Percentiles rank a stretch among this genome's conserved stretches.
Evolutionary conservation across 2,113 vertebrate genomes (phyloP).

Genomic region (Helogale parvula): DNA sequence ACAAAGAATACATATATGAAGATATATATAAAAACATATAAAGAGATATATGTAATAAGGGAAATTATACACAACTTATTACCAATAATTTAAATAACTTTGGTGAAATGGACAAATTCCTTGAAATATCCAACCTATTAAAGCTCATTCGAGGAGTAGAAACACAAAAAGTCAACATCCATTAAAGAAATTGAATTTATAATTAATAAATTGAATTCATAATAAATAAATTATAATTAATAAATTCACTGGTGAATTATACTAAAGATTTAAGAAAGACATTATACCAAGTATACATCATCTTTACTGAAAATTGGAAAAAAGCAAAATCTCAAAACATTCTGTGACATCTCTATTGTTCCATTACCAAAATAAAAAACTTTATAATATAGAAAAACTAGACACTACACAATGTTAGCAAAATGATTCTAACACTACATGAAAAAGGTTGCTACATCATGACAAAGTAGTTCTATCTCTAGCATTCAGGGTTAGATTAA

Average conservation of each 20-base stretch:
- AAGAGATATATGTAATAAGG: neutral
- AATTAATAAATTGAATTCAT: neutral
- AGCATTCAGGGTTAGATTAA: neutral
- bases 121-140: neutral
- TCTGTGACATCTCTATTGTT: neutral
- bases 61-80: neutral
- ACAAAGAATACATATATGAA: neutral
- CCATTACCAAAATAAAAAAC: neutral
- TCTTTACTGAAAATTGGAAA: neutral
- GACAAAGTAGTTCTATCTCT: neutral
- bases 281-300: neutral
- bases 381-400: neutral
- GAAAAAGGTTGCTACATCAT: neutral
- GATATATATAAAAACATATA: neutral
- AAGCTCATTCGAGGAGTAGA: too few species aligned
- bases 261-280: neutral
- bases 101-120: neutral
- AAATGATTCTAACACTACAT: neutral
- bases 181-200: neutral
- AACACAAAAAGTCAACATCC: neutral
- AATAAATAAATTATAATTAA: too few species aligned
- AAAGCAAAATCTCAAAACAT: neutral
- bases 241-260: neutral
- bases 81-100: neutral
- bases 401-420: neutral